These are phyloP conservation scores for Ennomos fuscantarius DNA, from an alignment of 2,888 invertebrate genomes.

Conservation along the genomic window DNA sequence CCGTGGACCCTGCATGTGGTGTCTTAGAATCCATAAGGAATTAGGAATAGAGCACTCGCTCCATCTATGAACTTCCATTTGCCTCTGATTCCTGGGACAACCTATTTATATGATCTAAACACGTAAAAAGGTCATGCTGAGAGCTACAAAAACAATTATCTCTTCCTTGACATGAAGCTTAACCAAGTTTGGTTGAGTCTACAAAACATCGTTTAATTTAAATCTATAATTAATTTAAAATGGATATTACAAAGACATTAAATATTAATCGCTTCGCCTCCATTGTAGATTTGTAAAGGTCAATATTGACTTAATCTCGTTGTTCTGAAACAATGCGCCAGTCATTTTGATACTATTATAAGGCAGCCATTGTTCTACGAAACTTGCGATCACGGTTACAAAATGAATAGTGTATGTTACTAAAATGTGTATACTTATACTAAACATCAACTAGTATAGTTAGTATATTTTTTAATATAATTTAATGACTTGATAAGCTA, in stretches of 20 bases:
- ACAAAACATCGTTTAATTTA: conserved; percentile 15
- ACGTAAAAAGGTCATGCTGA: no score
- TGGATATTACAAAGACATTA: conserved; percentile 30
- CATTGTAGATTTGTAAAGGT: conserved; percentile 38
- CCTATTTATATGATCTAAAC: no score
- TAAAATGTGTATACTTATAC: not conserved
- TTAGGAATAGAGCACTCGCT: no score
- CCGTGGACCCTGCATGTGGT: no score
- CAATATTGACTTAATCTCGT: conserved; percentile 44
- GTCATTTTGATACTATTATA: conserved; percentile 41
- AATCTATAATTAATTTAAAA: conserved; percentile 20
- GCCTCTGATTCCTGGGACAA: no score
- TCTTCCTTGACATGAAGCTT: not conserved
- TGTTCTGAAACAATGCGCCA: conserved; percentile 39
- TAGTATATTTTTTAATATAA: no score
- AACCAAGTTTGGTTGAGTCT: not conserved
- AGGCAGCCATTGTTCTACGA: conserved; percentile 35
- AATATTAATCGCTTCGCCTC: conserved; percentile 32
- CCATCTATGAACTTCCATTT: no score
- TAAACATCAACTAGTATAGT: no score
- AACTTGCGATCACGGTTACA: conserved; percentile 31
- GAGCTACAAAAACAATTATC: no score
- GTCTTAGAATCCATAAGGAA: no score
- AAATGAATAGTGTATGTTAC: conserved; percentile 29
- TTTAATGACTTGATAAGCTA: no score